Evolutionary conservation across 2,797 vertebrate species (phyloP).

Genomic region (Esox lucius): DNA sequence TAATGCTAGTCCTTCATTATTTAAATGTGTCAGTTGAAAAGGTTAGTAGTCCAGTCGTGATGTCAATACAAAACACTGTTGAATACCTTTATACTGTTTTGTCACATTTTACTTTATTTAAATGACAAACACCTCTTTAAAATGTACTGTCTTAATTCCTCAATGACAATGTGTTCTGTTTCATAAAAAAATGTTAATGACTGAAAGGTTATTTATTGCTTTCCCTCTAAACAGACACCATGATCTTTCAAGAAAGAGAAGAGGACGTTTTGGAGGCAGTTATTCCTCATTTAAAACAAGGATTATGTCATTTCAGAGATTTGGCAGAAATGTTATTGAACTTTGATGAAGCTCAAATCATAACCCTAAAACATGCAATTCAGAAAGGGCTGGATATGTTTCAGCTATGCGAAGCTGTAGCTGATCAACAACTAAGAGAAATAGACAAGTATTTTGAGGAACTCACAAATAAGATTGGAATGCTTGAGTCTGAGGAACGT

Average conservation of each 20-base stretch:
- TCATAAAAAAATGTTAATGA: neutral
- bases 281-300: neutral
- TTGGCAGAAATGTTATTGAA: neutral
- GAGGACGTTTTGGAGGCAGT: neutral
- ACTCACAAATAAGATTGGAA: neutral
- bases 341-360: neutral
- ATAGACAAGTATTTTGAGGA: neutral
- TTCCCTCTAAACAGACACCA: neutral
- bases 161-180: neutral
- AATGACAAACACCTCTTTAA: neutral
- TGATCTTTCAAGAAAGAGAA: neutral
- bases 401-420: neutral
- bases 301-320: neutral
- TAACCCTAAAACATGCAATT: too few species aligned
- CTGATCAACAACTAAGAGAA: neutral
- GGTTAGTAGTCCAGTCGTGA: neutral
- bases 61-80: neutral
- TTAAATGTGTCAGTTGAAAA: neutral
- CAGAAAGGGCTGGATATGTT: neutral
- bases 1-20: neutral
- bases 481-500: neutral
- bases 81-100: neutral
- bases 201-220: neutral
- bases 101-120: neutral
- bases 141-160: neutral